Evolutionary conservation across 2,888 invertebrate genomes (phyloP).

Genomic region (Andricus curvator): DNA sequence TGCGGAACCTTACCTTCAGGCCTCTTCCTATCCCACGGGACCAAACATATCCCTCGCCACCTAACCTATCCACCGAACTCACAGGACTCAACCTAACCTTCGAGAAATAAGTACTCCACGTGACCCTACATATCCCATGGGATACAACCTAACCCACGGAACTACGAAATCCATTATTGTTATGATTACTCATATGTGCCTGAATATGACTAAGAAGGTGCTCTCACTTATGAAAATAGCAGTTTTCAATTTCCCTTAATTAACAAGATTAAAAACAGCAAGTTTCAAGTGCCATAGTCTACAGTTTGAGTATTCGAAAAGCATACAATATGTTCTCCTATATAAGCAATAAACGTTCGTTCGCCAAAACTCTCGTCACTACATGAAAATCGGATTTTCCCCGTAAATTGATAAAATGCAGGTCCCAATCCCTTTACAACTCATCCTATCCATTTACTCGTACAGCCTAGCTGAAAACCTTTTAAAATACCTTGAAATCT

Average conservation of each 20-base stretch:
- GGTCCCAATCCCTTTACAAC: slow-evolving; percentile 61
- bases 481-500: too few relatives aligned
- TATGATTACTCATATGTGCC: too few relatives aligned
- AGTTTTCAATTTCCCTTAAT: background rate
- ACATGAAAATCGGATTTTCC: slow-evolving; percentile 66
- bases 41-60: too few relatives aligned
- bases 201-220: too few relatives aligned
- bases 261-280: background rate
- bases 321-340: background rate
- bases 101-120: too few relatives aligned
- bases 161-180: too few relatives aligned
- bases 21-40: too few relatives aligned
- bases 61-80: too few relatives aligned
- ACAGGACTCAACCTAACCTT: too few relatives aligned
- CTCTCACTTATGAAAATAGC: background rate
- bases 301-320: background rate
- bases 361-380: slow-evolving; percentile 41
- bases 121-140: too few relatives aligned
- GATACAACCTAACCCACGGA: too few relatives aligned
- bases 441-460: slow-evolving; percentile 13
- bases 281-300: background rate
- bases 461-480: background rate
- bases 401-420: slow-evolving; percentile 70
- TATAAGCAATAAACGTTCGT: background rate
- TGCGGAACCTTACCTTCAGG: too few relatives aligned